Evolutionary conservation across 2,888 invertebrate species (phyloP), one percentile per base, ranked within the genome.

Genomic region (Torymus aiolomorphi): DNA sequence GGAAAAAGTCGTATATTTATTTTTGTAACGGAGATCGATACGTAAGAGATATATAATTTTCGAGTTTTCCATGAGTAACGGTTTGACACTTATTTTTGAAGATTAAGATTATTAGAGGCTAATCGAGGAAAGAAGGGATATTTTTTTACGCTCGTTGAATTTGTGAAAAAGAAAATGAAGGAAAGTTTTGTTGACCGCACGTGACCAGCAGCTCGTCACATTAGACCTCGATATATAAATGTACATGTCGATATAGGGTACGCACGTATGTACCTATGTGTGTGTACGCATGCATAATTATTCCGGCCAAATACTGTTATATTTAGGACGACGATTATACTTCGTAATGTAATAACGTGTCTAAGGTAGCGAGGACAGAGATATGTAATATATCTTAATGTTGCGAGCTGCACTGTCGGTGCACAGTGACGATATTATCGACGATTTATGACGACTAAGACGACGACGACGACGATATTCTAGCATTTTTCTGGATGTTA

Each of bases 131-230:
- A 69, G 59, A 80, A 20, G 52, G 69, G 59, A 71, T 75, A 80
- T 78, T 74, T 80, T 77, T 80, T 80, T 78, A 80, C 56, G 65
- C 70, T 78, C 65, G 78, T 78, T 78, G 51, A 75, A 78, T 65
- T 76, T 71, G 63, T 42, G 42, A 42, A 42, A 42, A 42, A 42
- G 1, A 42, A 42, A 8, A 42, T 42, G 42, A 42, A 42, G 31
- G 69, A 73, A 31, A 20, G 54, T 77, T 71, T 73, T 74, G 62
- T 62, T 77, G 31, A 66, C 24, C 16, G 49, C 16, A 52, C 12
- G 16, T 51, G 16, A 11, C 56, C n/a, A 65, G 73, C 80, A 77
- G 76, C 72, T 80, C 74, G 61, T 54, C 54, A 61, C 73, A 70
- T 62, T 69, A 51, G 67, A 74, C n/a, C 51, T 57, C 56, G 42